These are phyloP conservation scores for Antennarius maculatus DNA, from an alignment of 2,797 vertebrate genomes.

Conservation along the genomic window DNA sequence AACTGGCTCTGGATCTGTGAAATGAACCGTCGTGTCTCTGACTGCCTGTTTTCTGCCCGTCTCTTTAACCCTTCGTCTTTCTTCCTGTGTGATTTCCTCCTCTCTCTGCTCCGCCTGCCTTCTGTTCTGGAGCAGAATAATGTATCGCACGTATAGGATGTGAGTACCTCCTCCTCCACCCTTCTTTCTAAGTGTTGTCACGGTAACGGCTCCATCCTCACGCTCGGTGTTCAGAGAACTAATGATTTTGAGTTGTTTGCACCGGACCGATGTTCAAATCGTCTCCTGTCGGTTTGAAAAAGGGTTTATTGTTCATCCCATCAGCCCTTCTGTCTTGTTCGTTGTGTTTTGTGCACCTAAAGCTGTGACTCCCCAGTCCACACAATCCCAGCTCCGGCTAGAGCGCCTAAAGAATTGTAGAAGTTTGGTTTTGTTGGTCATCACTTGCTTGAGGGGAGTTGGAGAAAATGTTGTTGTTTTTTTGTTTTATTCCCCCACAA, in stretches of 20 bases:
- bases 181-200: constrained; percentile 27
- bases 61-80: constrained; percentile 75
- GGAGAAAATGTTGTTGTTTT: no score
- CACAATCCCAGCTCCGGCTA: no score
- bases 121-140: constrained; percentile 95
- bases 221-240: neutral
- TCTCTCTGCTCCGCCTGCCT: constrained; percentile 93
- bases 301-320: constrained; percentile 1
- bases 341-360: neutral
- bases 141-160: constrained; percentile 99
- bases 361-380: neutral
- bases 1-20: constrained; percentile 34
- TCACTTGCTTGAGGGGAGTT: no score
- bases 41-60: constrained; percentile 17
- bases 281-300: neutral
- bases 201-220: constrained; percentile 27
- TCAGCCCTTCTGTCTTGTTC: neutral
- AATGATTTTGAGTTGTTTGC: no score
- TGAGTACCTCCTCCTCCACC: constrained; percentile 88
- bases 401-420: no score
- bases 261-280: neutral
- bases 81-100: constrained; percentile 83
- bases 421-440: neutral
- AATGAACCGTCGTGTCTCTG: constrained; percentile 34
- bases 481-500: neutral